Evolutionary conservation across 2,797 vertebrate species (phyloP).

Genomic region (Semaprochilodus insignis): DNA sequence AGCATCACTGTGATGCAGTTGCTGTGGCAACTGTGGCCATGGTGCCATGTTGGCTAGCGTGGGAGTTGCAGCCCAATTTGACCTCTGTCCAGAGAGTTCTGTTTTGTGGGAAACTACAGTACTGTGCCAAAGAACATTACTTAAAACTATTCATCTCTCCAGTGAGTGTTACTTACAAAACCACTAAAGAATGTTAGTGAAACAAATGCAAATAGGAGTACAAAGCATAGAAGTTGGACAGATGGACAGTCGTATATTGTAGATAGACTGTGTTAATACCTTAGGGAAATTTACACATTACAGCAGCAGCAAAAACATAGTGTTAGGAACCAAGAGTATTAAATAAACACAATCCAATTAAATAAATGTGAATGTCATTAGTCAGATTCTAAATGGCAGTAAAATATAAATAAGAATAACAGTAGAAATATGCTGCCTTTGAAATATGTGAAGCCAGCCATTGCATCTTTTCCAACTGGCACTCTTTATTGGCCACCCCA

Average conservation of each 20-base stretch:
- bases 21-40: conserved; percentile 9
- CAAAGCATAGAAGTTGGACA: no score
- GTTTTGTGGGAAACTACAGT: not conserved
- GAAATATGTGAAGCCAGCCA: not conserved
- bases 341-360: no score
- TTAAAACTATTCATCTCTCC: not conserved
- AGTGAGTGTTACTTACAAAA: not conserved
- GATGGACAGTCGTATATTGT: no score
- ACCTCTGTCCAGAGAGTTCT: conserved; percentile 1
- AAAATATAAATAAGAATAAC: no score
- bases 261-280: no score
- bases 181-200: not conserved
- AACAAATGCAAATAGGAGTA: not conserved
- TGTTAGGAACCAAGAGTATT: no score
- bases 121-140: not conserved
- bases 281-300: no score
- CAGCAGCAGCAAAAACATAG: no score
- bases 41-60: not conserved
- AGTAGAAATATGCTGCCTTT: not conserved
- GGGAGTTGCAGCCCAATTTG: conserved; percentile 15
- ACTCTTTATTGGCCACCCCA: no score
- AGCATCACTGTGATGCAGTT: not conserved
- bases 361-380: no score
- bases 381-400: no score
- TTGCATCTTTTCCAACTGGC: not conserved